Evolutionary conservation across 2,113 vertebrate genomes (phyloP).

Genomic region (Albula glossodonta): DNA sequence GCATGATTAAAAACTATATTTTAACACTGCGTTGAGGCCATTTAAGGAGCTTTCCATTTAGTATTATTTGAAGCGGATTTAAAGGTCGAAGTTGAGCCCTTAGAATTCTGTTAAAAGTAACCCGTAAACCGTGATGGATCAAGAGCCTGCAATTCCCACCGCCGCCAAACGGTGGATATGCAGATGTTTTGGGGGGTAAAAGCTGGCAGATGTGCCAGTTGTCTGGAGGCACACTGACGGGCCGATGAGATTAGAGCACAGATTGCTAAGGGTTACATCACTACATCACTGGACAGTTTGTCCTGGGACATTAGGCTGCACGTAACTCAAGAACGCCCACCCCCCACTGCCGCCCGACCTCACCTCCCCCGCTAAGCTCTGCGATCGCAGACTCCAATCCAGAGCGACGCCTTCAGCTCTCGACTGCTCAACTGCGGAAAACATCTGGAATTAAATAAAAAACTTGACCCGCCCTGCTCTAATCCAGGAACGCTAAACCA

Average conservation of each 20-base stretch:
- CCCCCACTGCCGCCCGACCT: no score
- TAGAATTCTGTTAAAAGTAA: slow-evolving; percentile 7
- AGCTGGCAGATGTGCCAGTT: slow-evolving; percentile 2
- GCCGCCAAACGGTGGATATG: not conserved
- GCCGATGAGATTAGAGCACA: not conserved
- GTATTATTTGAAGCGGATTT: slow-evolving; percentile 35
- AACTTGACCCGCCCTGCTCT: not conserved
- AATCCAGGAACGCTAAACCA: not conserved
- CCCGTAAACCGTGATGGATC: slow-evolving; percentile 29
- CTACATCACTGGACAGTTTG: not conserved
- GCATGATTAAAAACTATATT: slow-evolving; percentile 34
- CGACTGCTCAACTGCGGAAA: not conserved
- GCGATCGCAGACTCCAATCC: not conserved
- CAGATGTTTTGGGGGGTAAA: not conserved
- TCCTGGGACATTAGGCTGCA: not conserved
- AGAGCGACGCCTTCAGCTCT: not conserved
- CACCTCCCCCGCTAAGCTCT: not conserved
- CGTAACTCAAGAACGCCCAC: no score
- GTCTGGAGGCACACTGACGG: not conserved
- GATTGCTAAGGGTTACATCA: not conserved
- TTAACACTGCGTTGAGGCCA: slow-evolving; percentile 23
- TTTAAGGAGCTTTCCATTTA: slow-evolving; percentile 33
- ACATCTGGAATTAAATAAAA: not conserved
- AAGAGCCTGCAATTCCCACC: not conserved
- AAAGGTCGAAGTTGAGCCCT: slow-evolving; percentile 13